Evolutionary conservation across 2,888 invertebrate genomes (phyloP).

Genomic region (Podabrus alpinus): DNA sequence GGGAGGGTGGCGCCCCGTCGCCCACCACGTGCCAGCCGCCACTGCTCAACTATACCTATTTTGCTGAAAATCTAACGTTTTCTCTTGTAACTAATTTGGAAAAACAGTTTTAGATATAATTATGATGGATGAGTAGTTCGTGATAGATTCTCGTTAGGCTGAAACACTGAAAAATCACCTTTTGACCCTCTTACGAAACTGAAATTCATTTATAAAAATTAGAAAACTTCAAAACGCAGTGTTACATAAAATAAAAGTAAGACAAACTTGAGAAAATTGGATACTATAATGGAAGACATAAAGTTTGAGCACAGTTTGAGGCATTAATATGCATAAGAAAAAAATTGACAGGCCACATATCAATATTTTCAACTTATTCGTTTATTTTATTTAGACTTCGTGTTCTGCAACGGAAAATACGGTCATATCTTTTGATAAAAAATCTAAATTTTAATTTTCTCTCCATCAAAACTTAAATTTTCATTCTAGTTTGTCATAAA

Average conservation of each 20-base stretch:
- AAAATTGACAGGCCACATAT: background rate
- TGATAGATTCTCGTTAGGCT: background rate
- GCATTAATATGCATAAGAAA: background rate
- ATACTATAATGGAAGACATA: background rate
- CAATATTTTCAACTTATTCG: background rate
- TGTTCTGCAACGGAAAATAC: background rate
- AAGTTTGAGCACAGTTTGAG: background rate
- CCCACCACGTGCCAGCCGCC: no score
- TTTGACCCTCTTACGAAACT: background rate
- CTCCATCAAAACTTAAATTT: background rate
- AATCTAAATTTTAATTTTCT: background rate
- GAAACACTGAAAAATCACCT: background rate
- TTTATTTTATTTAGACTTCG: background rate
- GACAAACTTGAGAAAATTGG: background rate
- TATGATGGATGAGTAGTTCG: background rate
- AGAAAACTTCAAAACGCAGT: background rate
- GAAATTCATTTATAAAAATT: background rate
- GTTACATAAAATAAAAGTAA: background rate
- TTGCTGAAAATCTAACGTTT: no score
- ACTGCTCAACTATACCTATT: no score
- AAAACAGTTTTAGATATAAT: background rate
- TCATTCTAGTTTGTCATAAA: background rate
- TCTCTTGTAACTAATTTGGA: background rate
- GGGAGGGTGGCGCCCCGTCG: no score
- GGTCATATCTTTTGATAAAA: background rate